Evolutionary conservation across 2,888 invertebrate species (phyloP).

Genomic region (Trachelus iudaicus): DNA sequence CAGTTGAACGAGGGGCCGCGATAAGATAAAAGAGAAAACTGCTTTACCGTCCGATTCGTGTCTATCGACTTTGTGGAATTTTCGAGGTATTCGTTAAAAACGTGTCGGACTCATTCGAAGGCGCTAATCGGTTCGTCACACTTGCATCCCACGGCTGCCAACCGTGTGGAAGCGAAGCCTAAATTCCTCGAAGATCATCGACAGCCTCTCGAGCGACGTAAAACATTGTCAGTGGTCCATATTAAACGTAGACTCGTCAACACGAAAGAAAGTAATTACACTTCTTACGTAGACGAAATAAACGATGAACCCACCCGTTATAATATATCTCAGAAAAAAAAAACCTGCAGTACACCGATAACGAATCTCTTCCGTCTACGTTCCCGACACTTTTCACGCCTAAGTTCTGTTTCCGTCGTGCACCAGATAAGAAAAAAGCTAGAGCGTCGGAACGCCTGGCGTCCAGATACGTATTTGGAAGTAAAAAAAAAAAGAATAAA

Average conservation of each 20-base stretch:
- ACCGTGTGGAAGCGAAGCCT: not conserved
- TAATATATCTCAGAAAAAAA: not conserved
- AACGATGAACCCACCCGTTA: not conserved
- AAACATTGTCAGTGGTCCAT: not conserved
- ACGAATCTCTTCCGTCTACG: not conserved
- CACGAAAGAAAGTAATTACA: not conserved
- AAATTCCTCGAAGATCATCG: not conserved
- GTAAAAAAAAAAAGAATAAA: not conserved
- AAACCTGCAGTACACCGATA: not conserved
- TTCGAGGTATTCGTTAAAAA: not conserved
- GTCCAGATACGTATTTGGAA: not conserved
- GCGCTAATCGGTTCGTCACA: slow-evolving; percentile 46
- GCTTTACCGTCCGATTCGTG: not conserved
- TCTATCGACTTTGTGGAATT: not conserved
- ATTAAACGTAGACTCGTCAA: not conserved
- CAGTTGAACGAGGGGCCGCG: not conserved
- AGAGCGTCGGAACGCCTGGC: not conserved
- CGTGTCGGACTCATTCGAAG: not conserved
- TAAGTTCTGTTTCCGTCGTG: not conserved
- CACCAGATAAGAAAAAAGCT: not conserved
- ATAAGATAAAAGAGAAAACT: not conserved
- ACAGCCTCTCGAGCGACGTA: not conserved
- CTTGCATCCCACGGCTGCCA: slow-evolving; percentile 31
- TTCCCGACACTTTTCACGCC: not conserved
- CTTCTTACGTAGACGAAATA: not conserved